Evolutionary conservation across 1,140 invertebrate species (phyloP).

Genomic region (Pissodes strobi): DNA sequence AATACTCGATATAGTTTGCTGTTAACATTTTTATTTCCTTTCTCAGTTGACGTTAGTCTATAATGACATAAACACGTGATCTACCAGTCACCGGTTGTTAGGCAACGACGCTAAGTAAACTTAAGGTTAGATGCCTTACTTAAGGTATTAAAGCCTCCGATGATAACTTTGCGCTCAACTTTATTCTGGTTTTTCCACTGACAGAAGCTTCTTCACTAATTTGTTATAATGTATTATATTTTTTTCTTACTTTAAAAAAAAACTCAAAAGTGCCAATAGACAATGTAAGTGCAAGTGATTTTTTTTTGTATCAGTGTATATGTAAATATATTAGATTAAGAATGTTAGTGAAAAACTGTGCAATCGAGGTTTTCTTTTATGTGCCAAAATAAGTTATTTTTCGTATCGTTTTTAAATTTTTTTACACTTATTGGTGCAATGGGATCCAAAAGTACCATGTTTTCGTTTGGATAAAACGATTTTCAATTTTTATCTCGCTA

Average conservation of each 20-base stretch:
- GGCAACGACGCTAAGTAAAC: too few relatives aligned
- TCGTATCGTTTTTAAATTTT: slow-evolving; percentile 1
- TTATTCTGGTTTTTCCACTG: too few relatives aligned
- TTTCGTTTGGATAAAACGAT: not conserved
- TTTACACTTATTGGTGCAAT: slow-evolving; percentile 1
- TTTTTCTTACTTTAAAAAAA: slow-evolving; percentile 12
- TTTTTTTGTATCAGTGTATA: slow-evolving; percentile 27
- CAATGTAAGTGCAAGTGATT: slow-evolving; percentile 26
- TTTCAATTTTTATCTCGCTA: not conserved
- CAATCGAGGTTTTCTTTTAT: slow-evolving; percentile 36
- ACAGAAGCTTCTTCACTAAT: not conserved
- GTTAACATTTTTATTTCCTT: too few relatives aligned
- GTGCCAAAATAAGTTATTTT: slow-evolving; percentile 41
- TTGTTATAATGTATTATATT: not conserved
- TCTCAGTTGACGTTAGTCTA: too few relatives aligned
- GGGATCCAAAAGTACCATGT: not conserved
- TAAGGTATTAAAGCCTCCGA: too few relatives aligned
- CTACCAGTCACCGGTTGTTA: too few relatives aligned
- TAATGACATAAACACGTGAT: too few relatives aligned
- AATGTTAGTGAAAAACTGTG: slow-evolving; percentile 20
- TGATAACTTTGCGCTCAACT: too few relatives aligned
- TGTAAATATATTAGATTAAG: slow-evolving; percentile 35
- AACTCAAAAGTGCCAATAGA: slow-evolving; percentile 11
- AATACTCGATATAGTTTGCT: too few relatives aligned
- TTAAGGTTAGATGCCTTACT: too few relatives aligned